A percentile compares a stretch with the other conserved stretches of the same genome.
phyloP scores from a whole-genome alignment of 2,797 vertebrate genomes.

The Rhinatrema bivittatum region DNA sequence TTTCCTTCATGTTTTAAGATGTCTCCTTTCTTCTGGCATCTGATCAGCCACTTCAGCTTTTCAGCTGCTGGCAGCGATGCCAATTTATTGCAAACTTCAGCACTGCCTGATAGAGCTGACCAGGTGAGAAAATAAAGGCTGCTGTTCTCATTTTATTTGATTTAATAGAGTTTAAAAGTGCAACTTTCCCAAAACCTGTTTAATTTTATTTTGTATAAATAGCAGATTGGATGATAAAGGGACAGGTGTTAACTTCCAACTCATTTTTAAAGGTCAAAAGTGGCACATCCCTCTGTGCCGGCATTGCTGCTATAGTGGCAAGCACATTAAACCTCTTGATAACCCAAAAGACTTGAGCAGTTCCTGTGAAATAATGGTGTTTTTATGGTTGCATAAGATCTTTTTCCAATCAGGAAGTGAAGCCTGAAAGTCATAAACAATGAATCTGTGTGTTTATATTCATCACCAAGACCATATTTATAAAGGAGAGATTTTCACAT shows the following conservation, averaged over 20 bases:
- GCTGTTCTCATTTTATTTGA: constrained; percentile 11
- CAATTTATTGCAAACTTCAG: constrained; percentile 20
- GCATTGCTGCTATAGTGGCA: not conserved
- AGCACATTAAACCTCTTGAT: not conserved
- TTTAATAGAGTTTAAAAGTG: constrained; percentile 25
- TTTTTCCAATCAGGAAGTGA: not conserved
- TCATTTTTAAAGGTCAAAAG: constrained; percentile 1
- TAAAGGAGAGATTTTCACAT: no score
- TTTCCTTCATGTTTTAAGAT: constrained; percentile 7
- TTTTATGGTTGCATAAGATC: not conserved
- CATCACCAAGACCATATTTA: no score
- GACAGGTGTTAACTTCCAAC: not conserved
- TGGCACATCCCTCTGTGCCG: not conserved
- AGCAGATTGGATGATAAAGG: not conserved
- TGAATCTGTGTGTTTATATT: no score
- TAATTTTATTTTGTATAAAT: not conserved
- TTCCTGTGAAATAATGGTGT: no score
- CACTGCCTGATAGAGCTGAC: not conserved
- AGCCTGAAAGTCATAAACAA: no score
- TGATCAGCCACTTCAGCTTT: not conserved
- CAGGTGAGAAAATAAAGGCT: not conserved
- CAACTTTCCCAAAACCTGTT: constrained; percentile 14
- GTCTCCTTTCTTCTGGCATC: constrained; percentile 9
- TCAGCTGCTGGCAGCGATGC: constrained; percentile 15
- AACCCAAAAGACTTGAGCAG: constrained; percentile 1